Conservation (phyloP, 2,888 invertebrate species). For the Drosophila bunnanda region DNA sequence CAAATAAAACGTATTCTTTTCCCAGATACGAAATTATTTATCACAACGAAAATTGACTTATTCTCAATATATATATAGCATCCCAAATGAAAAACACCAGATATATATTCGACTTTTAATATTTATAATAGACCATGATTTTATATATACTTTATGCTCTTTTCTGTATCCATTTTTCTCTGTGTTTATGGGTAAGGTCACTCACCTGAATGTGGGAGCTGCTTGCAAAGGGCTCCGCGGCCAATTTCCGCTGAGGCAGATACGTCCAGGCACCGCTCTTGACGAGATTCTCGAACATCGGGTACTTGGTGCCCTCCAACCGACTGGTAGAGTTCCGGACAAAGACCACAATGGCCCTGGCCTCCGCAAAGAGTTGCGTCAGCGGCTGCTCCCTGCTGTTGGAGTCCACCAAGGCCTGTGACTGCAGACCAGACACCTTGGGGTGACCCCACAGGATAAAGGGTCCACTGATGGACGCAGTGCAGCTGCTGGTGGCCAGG, state of each 20-base stretch:
- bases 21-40: background rate
- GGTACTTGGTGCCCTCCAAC: conserved; percentile 86
- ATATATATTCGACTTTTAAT: background rate
- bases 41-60: background rate
- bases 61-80: background rate
- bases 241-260: conserved; percentile 86
- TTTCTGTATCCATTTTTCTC: conserved; percentile 1
- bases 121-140: conserved; percentile 1
- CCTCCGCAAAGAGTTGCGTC: conserved; percentile 86
- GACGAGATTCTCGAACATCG: conserved; percentile 86
- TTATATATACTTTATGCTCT: conserved; percentile 2
- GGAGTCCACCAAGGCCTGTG: conserved; percentile 86
- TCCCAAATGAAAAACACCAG: background rate
- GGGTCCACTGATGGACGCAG: conserved; percentile 86
- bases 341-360: conserved; percentile 87
- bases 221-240: conserved; percentile 87
- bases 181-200: conserved; percentile 6
- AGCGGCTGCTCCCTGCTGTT: conserved; percentile 86
- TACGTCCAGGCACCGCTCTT: conserved; percentile 86
- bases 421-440: conserved; percentile 85
- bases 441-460: conserved; percentile 87
- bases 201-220: conserved; percentile 87
- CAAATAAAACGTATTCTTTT: background rate
- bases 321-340: conserved; percentile 87
- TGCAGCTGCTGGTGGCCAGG: conserved; percentile 64